Conservation (phyloP, 2,113 vertebrate species). For the Aspidoscelis tigris region DNA sequence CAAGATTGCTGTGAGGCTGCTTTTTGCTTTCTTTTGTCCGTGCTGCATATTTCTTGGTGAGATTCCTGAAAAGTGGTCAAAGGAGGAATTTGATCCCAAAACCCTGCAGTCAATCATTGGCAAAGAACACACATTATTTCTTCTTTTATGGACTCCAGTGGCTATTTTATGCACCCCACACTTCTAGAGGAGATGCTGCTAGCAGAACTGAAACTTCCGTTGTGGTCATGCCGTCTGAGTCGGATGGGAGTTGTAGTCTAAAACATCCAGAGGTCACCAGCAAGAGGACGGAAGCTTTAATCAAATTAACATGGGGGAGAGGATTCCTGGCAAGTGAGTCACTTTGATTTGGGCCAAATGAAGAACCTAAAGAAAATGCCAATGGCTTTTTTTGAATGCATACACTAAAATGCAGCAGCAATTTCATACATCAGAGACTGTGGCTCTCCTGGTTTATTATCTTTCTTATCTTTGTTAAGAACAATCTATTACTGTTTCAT, state of each 20-base stretch:
- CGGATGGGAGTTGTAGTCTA: too few species aligned
- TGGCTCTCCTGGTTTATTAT: not conserved
- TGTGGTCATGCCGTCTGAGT: too few species aligned
- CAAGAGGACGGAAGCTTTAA: not conserved
- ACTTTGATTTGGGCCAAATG: constrained; percentile 31
- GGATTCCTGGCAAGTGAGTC: too few species aligned
- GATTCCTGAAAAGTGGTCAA: constrained; percentile 36
- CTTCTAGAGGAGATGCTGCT: not conserved
- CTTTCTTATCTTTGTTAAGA: not conserved
- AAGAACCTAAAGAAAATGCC: constrained; percentile 19
- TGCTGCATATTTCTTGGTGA: constrained; percentile 7
- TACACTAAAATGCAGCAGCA: not conserved
- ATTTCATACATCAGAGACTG: too few species aligned
- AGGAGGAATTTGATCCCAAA: constrained; percentile 34
- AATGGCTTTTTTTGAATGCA: not conserved
- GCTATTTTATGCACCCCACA: constrained; percentile 10
- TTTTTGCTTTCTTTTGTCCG: constrained; percentile 3
- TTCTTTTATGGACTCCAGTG: not conserved
- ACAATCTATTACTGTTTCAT: not conserved
- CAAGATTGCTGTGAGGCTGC: constrained; percentile 31
- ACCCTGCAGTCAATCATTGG: not conserved
- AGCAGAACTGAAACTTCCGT: too few species aligned
- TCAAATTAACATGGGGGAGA: constrained; percentile 17
- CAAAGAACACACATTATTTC: too few species aligned
- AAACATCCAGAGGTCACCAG: too few species aligned